phyloP scores from a whole-genome alignment of 2,797 vertebrate genomes.

The Lutjanus argentimaculatus region DNA sequence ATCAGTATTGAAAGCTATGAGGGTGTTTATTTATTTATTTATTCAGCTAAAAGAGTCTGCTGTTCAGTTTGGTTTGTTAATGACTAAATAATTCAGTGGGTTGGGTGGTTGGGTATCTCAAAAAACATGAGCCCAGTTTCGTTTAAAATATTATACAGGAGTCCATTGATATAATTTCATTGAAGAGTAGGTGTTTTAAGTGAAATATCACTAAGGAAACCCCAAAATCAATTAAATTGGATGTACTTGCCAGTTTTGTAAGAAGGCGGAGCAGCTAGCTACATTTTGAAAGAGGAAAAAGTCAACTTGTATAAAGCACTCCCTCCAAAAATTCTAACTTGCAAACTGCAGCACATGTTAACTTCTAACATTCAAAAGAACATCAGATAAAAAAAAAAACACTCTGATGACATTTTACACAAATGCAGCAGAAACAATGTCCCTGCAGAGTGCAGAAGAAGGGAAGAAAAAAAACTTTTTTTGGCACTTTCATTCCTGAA shows the following conservation, averaged over 20 bases:
- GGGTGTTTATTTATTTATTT: not conserved
- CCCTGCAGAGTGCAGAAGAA: slow-evolving; percentile 27
- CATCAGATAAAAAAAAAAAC: slow-evolving; percentile 32
- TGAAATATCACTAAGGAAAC: not conserved
- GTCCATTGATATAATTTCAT: not conserved
- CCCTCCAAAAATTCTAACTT: slow-evolving; percentile 25
- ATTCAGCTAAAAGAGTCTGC: not conserved
- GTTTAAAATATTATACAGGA: not conserved
- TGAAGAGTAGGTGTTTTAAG: not conserved
- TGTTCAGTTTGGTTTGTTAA: not conserved
- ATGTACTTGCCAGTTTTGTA: slow-evolving; percentile 4
- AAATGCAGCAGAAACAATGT: slow-evolving; percentile 52
- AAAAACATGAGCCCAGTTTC: not conserved
- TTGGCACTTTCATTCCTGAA: slow-evolving; percentile 58
- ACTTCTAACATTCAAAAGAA: slow-evolving; percentile 46
- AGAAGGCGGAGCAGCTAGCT: slow-evolving; percentile 21
- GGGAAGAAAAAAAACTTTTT: slow-evolving; percentile 44
- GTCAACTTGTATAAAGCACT: slow-evolving; percentile 23
- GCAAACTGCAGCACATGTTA: slow-evolving; percentile 41
- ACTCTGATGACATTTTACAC: slow-evolving; percentile 55
- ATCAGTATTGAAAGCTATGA: not conserved
- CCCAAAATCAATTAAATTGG: slow-evolving; percentile 9
- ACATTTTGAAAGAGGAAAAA: slow-evolving; percentile 22
- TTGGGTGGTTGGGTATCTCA: not conserved
- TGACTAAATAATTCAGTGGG: not conserved